phyloP scores from a whole-genome alignment of 30 jellyfish, hydroid and myxozoan genomes.

The Aurelia sp. region DNA sequence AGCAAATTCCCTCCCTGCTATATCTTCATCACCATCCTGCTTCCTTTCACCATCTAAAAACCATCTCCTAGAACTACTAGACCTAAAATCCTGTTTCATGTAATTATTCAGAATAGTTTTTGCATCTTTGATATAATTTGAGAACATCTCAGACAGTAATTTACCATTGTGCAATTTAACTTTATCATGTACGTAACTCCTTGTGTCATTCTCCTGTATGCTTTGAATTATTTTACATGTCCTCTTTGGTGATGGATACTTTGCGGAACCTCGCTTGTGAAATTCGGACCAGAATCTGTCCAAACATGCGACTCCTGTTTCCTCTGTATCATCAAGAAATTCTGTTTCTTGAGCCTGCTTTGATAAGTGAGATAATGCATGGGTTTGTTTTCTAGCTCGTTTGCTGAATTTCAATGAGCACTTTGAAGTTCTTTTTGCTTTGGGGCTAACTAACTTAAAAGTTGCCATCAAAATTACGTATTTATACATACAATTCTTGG shows the following conservation, averaged over 20 bases:
- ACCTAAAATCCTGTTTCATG: neutral
- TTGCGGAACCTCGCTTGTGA: conserved; percentile 3
- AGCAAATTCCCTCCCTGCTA: conserved; percentile 19
- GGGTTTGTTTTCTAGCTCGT: too few relatives aligned
- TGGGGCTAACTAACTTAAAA: too few relatives aligned
- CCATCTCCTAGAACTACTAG: neutral
- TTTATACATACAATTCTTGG: too few relatives aligned
- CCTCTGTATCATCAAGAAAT: too few relatives aligned
- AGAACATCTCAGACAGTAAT: conserved; percentile 33
- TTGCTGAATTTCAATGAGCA: too few relatives aligned
- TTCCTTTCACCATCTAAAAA: conserved; percentile 18
- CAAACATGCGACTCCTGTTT: neutral
- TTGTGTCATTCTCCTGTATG: conserved; percentile 17
- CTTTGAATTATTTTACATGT: conserved; percentile 9
- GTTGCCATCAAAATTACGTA: too few relatives aligned
- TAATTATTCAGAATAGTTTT: conserved; percentile 29
- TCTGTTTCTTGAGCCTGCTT: too few relatives aligned
- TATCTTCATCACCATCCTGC: conserved; percentile 5
- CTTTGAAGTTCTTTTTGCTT: too few relatives aligned
- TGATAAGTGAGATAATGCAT: too few relatives aligned
- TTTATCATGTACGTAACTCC: conserved; percentile 51
- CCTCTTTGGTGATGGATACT: neutral
- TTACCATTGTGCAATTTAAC: conserved; percentile 48
- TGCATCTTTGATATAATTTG: conserved; percentile 42
- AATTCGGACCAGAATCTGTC: neutral